Base-by-base conservation (phyloP, 2,888 invertebrate species). In the Tineola bisselliella region DNA sequence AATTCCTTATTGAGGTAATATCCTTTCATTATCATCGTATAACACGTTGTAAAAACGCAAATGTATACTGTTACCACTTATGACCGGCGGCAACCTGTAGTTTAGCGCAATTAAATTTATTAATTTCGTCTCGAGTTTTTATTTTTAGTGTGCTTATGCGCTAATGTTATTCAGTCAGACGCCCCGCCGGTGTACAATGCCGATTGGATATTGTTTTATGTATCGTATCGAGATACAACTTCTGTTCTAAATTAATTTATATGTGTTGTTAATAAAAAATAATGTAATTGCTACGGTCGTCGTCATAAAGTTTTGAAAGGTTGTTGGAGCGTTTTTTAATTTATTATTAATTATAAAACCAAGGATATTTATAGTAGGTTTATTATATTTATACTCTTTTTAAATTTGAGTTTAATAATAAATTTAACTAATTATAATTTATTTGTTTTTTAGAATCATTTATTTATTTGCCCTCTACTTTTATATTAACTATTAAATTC, bases 91-190 rank as follows among this genome's bases (percentile, higher is more conserved):
- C 67, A 73, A 72, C 70, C 70, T 72, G 70, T 71, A 71, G 71
- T 73, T 74, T 72, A 60, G 44, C 52, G 58, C 75, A 78, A 79
- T 78, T 79, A 78, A 79, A 76, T 77, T 75, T 75, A 78, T 78
- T 77, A 78, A 78, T 77, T 74, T 74, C 66, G 70, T 75, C 69
- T 66, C 67, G 66, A 69, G 69, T 66, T 69, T 76, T 75, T 76
- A 72, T 73, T 77, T 76, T 75, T 72, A 72, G 67, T 68, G 68
- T 67, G 69, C 67, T 44, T 25, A 68, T 12, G 54, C 62, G 64
- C 63, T 64, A 63, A 64, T 44, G 66, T 62, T 63, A 63, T 65
- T 58, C 65, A 25, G 56, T 64, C 63, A 61, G 65, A 64, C 65
- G 59, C 64, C 63, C 63, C 63, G 61, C 66, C 61, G 65, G 63